Conservation (phyloP, 2,797 vertebrate genomes). For the Myotis pilosus region DNA sequence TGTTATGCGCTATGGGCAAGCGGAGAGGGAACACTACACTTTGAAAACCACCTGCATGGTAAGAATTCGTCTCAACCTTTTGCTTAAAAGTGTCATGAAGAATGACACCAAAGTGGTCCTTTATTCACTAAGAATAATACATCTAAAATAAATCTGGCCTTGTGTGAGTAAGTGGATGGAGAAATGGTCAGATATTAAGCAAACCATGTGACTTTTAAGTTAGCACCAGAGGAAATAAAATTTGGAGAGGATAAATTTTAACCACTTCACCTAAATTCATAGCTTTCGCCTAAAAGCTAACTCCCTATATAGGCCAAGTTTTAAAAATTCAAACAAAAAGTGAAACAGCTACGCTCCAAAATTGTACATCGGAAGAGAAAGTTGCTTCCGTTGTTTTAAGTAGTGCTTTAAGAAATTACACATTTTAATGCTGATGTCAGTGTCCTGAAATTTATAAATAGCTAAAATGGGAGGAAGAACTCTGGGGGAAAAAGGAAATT, state of each 20-base stretch:
- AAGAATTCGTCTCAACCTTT: not conserved
- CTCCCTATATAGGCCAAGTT: not conserved
- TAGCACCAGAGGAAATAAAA: not conserved
- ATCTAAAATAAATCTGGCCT: slow-evolving; percentile 31
- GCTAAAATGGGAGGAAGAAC: not conserved
- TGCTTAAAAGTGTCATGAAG: not conserved
- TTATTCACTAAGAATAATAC: not conserved
- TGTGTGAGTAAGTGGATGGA: not conserved
- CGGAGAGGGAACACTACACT: not conserved
- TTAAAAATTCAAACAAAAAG: not conserved
- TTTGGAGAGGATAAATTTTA: not conserved
- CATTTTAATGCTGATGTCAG: not conserved
- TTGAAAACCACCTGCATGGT: not conserved
- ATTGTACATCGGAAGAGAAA: not conserved
- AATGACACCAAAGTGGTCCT: slow-evolving; percentile 18
- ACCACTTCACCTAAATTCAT: not conserved
- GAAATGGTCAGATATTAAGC: not conserved
- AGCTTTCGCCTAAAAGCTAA: not conserved
- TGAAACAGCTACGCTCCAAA: not conserved
- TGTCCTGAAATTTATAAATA: not conserved
- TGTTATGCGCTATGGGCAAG: not conserved
- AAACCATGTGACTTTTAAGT: not conserved
- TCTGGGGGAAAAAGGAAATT: not conserved
- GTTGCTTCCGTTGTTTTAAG: not conserved
- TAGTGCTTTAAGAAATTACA: not conserved